These are phyloP conservation scores for Nomada hirtipes DNA, from an alignment of 2,888 invertebrate genomes.

Conservation along the genomic window DNA sequence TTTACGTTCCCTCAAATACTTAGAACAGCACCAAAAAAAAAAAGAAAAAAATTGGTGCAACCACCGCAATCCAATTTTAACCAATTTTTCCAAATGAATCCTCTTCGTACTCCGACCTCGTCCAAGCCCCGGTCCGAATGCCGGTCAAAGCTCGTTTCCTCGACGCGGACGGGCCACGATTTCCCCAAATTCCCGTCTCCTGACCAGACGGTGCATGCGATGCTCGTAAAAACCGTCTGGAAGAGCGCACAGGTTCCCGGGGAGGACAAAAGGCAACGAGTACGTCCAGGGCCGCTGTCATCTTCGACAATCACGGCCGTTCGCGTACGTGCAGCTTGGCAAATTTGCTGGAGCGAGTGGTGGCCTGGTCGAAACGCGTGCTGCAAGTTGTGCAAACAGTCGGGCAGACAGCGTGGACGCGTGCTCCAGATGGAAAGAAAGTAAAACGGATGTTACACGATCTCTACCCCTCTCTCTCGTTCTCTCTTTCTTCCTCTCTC, in stretches of 20 bases:
- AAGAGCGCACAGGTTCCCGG: constrained; percentile 54
- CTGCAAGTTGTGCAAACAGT: constrained; percentile 60
- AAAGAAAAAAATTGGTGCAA: too few relatives aligned
- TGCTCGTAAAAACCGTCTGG: constrained; percentile 70
- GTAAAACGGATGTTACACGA: constrained; percentile 35
- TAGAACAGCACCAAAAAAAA: too few relatives aligned
- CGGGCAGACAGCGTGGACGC: constrained; percentile 59
- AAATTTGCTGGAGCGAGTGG: constrained; percentile 66
- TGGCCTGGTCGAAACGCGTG: constrained; percentile 47
- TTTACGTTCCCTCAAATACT: too few relatives aligned
- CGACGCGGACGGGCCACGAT: constrained; percentile 13
- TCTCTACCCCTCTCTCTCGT: not conserved
- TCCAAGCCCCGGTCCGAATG: not conserved
- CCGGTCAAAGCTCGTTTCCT: constrained; percentile 46
- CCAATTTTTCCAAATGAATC: not conserved
- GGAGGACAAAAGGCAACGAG: constrained; percentile 49
- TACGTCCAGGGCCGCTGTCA: constrained; percentile 43
- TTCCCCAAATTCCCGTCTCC: constrained; percentile 35
- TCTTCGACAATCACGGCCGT: constrained; percentile 68
- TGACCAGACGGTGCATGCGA: constrained; percentile 41
- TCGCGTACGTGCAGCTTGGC: constrained; percentile 61
- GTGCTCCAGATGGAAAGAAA: constrained; percentile 54
- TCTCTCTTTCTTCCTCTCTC: not conserved
- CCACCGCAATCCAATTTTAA: too few relatives aligned
- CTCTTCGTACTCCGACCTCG: not conserved